phyloP scores from a whole-genome alignment of 2,888 invertebrate genomes.

The Thereva unica region DNA sequence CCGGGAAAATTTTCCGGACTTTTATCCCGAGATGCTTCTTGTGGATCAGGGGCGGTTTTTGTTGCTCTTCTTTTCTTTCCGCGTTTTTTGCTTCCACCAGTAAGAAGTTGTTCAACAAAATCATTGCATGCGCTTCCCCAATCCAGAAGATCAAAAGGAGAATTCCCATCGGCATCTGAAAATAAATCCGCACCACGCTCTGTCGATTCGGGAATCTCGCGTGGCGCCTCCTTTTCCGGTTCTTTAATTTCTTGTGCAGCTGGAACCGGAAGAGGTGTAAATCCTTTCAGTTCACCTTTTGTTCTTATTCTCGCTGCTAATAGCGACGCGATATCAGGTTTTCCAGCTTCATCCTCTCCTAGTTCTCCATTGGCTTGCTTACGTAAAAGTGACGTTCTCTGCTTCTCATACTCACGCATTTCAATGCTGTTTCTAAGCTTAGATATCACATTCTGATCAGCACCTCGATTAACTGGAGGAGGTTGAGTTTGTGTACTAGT shows the following conservation, averaged over 20 bases:
- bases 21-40: conserved; percentile 31
- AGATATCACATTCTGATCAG: conserved; percentile 73
- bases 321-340: conserved; percentile 63
- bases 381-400: conserved; percentile 54
- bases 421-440: conserved; percentile 73
- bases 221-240: neutral
- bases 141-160: conserved; percentile 44
- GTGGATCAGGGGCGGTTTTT: conserved; percentile 45
- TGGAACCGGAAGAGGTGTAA: conserved; percentile 48
- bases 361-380: conserved; percentile 46
- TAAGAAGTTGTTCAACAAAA: conserved; percentile 76
- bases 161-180: conserved; percentile 39
- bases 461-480: conserved; percentile 58
- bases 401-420: conserved; percentile 64
- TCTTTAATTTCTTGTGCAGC: conserved; percentile 44
- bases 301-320: conserved; percentile 77
- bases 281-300: conserved; percentile 80
- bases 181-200: conserved; percentile 7
- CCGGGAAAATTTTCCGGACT: conserved; percentile 45
- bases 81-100: conserved; percentile 64
- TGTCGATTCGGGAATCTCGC: neutral
- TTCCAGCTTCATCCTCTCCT: conserved; percentile 3
- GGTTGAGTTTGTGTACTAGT: conserved; percentile 34
- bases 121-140: conserved; percentile 77
- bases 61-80: conserved; percentile 53